Percentiles rank a stretch among this genome's conserved stretches.
These are phyloP conservation scores for Sander vitreus DNA, from an alignment of 2,113 vertebrate genomes.

Conservation along the genomic window DNA sequence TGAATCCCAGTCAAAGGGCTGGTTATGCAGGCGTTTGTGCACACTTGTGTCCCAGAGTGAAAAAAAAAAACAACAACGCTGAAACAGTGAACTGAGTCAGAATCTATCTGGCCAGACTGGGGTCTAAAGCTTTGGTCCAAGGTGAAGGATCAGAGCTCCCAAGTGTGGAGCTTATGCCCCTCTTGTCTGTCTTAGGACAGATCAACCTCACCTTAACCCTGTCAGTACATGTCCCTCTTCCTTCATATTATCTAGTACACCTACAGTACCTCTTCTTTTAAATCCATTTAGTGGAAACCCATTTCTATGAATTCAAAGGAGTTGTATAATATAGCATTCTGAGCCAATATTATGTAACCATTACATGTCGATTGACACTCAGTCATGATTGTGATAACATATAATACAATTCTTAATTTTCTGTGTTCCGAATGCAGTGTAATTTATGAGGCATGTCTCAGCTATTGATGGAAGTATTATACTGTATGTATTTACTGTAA, in stretches of 20 bases:
- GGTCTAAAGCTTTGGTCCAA: conserved; percentile 14
- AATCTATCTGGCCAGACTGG: conserved; percentile 19
- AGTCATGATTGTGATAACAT: neutral
- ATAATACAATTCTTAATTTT: neutral
- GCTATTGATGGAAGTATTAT: neutral
- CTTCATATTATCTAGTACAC: neutral
- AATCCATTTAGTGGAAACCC: neutral
- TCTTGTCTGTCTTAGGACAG: conserved; percentile 21
- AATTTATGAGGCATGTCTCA: neutral
- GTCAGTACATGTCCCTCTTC: neutral
- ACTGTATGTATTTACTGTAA: neutral
- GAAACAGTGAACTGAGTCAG: conserved; percentile 33
- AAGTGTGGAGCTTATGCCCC: conserved; percentile 6
- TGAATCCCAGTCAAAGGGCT: conserved; percentile 47
- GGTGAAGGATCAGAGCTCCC: conserved; percentile 39
- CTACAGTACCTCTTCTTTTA: neutral
- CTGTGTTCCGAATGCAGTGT: neutral
- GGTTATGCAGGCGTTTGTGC: conserved; percentile 19
- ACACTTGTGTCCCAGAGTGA: conserved; percentile 20
- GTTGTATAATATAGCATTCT: neutral
- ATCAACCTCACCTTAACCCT: conserved; percentile 11
- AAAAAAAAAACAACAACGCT: conserved; percentile 1
- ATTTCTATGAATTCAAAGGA: neutral
- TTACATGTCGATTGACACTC: neutral
- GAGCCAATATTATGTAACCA: neutral